Evolutionary conservation across 2,113 vertebrate species (phyloP).

Genomic region (Ondatra zibethicus): DNA sequence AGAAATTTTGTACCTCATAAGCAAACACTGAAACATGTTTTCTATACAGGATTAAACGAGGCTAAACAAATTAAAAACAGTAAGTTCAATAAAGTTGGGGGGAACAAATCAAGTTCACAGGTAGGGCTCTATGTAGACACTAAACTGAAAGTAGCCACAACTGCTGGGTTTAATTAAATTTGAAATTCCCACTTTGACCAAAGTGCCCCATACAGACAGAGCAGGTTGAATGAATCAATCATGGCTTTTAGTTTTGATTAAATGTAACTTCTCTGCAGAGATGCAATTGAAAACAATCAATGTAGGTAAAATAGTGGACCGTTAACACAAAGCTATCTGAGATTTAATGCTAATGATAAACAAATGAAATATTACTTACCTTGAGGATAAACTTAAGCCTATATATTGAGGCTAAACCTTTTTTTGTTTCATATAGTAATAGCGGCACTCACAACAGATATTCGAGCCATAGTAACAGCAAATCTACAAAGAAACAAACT

Average conservation of each 20-base stretch:
- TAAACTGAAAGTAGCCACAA: not conserved
- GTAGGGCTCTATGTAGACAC: not conserved
- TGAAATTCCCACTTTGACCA: constrained; percentile 40
- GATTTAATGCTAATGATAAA: not conserved
- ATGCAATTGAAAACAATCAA: constrained; percentile 38
- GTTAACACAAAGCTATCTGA: not conserved
- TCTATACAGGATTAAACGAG: not conserved
- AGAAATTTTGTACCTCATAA: not conserved
- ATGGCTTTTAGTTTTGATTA: constrained; percentile 60
- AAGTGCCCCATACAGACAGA: constrained; percentile 19
- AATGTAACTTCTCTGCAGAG: constrained; percentile 47
- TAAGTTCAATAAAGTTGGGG: not conserved
- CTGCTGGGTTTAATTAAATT: constrained; percentile 56
- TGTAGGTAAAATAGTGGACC: not conserved
- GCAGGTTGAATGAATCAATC: constrained; percentile 54
- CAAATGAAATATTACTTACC: not conserved
- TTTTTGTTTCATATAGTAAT: not conserved
- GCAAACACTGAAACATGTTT: not conserved
- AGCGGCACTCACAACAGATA: not conserved
- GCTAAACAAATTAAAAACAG: constrained; percentile 11
- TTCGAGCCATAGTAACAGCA: not conserved
- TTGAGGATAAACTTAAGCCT: not conserved
- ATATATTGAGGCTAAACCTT: not conserved
- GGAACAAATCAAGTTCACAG: not conserved
- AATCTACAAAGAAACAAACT: not conserved